Percentiles rank a stretch among this genome's conserved stretches.
Conservation (phyloP, 1,140 invertebrate species). For the Danaus melanippus region DNA sequence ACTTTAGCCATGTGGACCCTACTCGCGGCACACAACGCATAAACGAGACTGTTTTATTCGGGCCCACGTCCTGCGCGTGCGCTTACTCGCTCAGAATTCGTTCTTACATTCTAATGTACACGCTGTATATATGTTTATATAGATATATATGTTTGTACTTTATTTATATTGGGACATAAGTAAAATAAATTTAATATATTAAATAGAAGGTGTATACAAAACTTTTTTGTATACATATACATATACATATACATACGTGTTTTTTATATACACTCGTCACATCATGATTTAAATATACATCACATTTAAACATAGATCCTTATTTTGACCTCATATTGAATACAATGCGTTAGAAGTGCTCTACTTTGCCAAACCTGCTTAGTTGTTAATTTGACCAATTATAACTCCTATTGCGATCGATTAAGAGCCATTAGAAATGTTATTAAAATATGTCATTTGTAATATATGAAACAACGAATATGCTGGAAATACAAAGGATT, state of each 20-base stretch:
- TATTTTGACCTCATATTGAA: slow-evolving; percentile 7
- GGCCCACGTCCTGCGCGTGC: slow-evolving; percentile 37
- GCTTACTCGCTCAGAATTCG: slow-evolving; percentile 18
- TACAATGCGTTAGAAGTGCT: slow-evolving; percentile 21
- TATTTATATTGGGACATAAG: too few species aligned
- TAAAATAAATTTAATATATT: too few species aligned
- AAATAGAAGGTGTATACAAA: too few species aligned
- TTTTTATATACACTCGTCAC: too few species aligned
- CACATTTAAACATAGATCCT: too few species aligned
- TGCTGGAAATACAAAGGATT: background rate
- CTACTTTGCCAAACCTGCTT: slow-evolving; percentile 12
- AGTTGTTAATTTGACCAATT: slow-evolving; percentile 5
- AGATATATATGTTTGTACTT: too few species aligned
- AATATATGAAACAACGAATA: slow-evolving; percentile 1
- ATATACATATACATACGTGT: too few species aligned
- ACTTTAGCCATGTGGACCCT: slow-evolving; percentile 16
- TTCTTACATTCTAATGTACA: too few species aligned
- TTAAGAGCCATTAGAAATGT: slow-evolving; percentile 7
- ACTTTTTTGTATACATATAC: too few species aligned
- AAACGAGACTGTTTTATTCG: slow-evolving; percentile 36
- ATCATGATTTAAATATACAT: too few species aligned
- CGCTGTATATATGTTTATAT: too few species aligned
- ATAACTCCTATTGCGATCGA: slow-evolving; percentile 3
- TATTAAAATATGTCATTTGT: background rate
- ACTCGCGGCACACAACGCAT: slow-evolving; percentile 35